Evolutionary conservation across 2,888 invertebrate species (phyloP), one percentile per base, ranked within the genome.

Genomic region (Helobdella robusta): DNA sequence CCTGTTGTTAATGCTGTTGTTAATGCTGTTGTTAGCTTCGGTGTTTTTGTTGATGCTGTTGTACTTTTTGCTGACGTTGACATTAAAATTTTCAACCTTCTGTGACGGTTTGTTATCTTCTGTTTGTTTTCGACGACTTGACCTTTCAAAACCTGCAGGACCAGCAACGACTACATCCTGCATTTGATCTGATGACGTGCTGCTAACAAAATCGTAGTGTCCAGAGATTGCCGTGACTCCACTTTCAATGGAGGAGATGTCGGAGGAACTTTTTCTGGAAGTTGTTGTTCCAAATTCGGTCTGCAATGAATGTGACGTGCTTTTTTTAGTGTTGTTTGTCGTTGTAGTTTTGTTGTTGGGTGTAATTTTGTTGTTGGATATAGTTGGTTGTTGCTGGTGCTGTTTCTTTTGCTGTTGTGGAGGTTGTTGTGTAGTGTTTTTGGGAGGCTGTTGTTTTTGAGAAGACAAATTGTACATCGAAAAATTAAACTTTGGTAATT

Each of bases 181-280:
- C n/a, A n/a, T n/a, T n/a, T n/a, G n/a, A n/a, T n/a, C n/a, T n/a
- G n/a, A n/a, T n/a, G n/a, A n/a, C n/a, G n/a, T n/a, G n/a, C n/a
- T n/a, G n/a, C n/a, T n/a, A 32, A 56, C 28, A 30, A 56, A 30
- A 15, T 56, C 56, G 56, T 56, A 56, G n/a, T 56, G 56, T 1
- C 56, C 56, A 8, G 56, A 56, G 28, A 30, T 56, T 30, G 32
- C 28, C 4, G 56, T 56, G 28, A 28, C 32, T 28, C n/a, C 15
- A 8, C 56, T 56, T 8, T n/a, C 28, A 6, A 4, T n/a, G 1
- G 56, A 56, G n/a, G n/a, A n/a, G n/a, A n/a, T n/a, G n/a, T n/a
- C n/a, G n/a, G n/a, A n/a, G n/a, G n/a, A n/a, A n/a, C n/a, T n/a
- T n/a, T n/a, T n/a, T n/a, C n/a, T n/a, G n/a, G n/a, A n/a, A n/a